These are phyloP conservation scores for Aphaenogaster ashmeadi DNA, from an alignment of 1,140 invertebrate genomes.

Conservation along the genomic window DNA sequence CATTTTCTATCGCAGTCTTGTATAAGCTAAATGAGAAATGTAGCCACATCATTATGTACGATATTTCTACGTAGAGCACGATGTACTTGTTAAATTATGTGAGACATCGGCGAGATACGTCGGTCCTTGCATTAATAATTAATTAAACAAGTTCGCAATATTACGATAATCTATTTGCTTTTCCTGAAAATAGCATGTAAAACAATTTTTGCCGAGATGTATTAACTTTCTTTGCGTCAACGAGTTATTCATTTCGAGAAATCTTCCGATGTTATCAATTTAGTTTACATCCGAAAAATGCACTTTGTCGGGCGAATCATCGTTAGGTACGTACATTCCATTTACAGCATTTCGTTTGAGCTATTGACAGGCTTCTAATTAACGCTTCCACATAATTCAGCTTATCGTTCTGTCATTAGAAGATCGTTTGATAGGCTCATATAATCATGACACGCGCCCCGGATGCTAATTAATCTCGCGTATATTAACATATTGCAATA, in stretches of 20 bases:
- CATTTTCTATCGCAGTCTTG: conserved; percentile 1
- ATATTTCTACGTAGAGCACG: conserved; percentile 22
- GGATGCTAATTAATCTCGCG: not conserved
- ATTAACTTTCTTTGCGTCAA: conserved; percentile 18
- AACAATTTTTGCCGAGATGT: not conserved
- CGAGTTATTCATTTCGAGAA: not conserved
- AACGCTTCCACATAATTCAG: conserved; percentile 30
- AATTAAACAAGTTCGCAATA: not conserved
- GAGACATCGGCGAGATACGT: not conserved
- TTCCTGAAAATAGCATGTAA: conserved; percentile 17
- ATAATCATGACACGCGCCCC: conserved; percentile 1
- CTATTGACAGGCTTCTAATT: conserved; percentile 27
- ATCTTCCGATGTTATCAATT: not conserved
- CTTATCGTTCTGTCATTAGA: conserved; percentile 14
- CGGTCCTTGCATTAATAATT: not conserved
- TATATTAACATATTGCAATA: conserved; percentile 11
- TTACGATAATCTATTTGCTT: conserved; percentile 2
- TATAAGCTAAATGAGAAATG: not conserved
- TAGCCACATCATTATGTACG: conserved; percentile 21
- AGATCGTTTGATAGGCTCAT: conserved; percentile 5
- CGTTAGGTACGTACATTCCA: conserved; percentile 49
- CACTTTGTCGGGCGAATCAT: conserved; percentile 14
- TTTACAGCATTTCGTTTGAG: conserved; percentile 16
- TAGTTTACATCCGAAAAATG: not conserved
- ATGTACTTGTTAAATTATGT: conserved; percentile 12